Evolutionary conservation across 2,888 invertebrate species (phyloP).

Genomic region (Strigamia transsilvanica): DNA sequence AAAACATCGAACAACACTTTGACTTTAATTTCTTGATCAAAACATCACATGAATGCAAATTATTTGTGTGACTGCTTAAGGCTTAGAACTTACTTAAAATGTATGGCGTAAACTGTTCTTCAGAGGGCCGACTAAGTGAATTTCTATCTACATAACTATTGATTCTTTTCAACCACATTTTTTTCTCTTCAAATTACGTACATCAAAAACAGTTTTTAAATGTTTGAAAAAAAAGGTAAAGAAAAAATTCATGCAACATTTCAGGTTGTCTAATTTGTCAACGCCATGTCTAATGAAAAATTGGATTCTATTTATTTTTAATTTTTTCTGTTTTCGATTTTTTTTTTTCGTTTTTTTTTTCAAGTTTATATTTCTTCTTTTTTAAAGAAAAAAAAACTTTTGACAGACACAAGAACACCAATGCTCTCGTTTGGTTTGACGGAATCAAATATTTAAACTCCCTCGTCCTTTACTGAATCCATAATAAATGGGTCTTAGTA

Average conservation of each 20-base stretch:
- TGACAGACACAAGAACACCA: constrained; percentile 16
- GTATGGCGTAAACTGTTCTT: constrained; percentile 35
- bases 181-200: neutral
- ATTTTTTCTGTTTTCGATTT: neutral
- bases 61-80: constrained; percentile 2
- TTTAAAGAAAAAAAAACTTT: neutral
- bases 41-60: constrained; percentile 13
- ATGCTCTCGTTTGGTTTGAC: constrained; percentile 23
- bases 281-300: constrained; percentile 12
- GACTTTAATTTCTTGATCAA: constrained; percentile 31
- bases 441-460: constrained; percentile 35
- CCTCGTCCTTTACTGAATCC: constrained; percentile 18
- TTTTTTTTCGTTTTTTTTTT: neutral
- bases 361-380: neutral
- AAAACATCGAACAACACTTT: constrained; percentile 31
- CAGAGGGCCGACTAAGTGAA: constrained; percentile 1
- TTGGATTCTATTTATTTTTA: neutral
- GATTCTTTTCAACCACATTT: neutral
- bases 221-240: neutral
- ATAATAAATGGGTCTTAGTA: constrained; percentile 29
- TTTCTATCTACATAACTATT: constrained; percentile 15
- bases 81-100: constrained; percentile 23
- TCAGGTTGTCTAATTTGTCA: constrained; percentile 42
- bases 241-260: neutral
- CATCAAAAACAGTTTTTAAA: neutral